Base-by-base conservation (phyloP, 2,888 invertebrate species). In the Nephrotoma flavescens region DNA sequence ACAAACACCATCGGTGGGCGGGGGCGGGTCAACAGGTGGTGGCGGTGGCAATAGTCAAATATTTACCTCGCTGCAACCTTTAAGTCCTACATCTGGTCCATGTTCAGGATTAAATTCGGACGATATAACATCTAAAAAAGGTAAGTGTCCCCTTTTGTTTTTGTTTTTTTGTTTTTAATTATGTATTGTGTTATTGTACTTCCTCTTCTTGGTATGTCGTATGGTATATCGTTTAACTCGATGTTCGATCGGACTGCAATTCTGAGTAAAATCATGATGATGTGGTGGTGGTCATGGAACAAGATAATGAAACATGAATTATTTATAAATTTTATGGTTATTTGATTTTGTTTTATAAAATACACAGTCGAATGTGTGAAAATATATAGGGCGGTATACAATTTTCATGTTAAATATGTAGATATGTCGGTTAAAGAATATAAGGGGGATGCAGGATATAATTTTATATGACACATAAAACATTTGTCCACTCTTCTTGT, bases 41-140 rank as follows among this genome's bases (percentile, higher is more conserved):
- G 31, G 31, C 0, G 71, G 71, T 9, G 71, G 31, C 9, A 90
- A 89, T 86, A 88, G 89, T n/a, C 88, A 87, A 12, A 87, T 88
- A 86, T 88, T 89, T 6, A 89, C 89, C 87, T 88, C 89, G 9
- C 88, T 89, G 52, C 88, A 89, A 85, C 88, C 88, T 83, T 87
- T 88, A n/a, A 88, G 88, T 86, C 88, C 88, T 44, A 87, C 87
- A 44, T 86, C 87, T 57, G 87, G 87, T 12, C 86, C 87, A 41
- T 88, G 88, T 86, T 87, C 87, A 41, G 87, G 88, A 83, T 71
- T 88, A 19, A 71, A 71, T 71, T 41, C 88, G 15, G 88, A 88
- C 86, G 88, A 88, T 45, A 31, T 88, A 31, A 86, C 85, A 83
- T 87, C 88, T 4, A 88, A 88, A 87, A 88, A 88, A 87, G 88